Percentiles rank a stretch among this genome's conserved stretches.
Conservation (phyloP, 2,797 vertebrate species). For the Phaenicophaeus curvirostris region DNA sequence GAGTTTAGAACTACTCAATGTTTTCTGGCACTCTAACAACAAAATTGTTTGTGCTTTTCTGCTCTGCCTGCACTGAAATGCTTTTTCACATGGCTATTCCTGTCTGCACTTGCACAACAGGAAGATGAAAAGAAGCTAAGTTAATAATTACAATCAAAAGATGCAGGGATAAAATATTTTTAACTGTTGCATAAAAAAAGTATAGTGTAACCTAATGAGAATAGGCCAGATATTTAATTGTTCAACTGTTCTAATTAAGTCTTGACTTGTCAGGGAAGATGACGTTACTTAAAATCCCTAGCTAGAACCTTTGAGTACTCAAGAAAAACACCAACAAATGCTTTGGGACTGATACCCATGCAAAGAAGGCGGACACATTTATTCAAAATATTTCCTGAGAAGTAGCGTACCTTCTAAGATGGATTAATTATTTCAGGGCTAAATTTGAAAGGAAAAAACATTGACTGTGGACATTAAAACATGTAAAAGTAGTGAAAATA, state of each 20-base stretch:
- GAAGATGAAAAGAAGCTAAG: neutral
- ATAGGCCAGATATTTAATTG: neutral
- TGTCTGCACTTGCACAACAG: neutral
- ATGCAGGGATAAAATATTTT: neutral
- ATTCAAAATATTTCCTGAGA: neutral
- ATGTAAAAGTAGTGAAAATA: neutral
- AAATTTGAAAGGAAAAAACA: neutral
- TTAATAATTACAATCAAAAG: neutral
- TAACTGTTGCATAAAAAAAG: neutral
- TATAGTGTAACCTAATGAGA: neutral
- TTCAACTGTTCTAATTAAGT: neutral
- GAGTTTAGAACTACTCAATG: neutral
- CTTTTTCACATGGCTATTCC: neutral
- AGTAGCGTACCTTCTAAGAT: neutral
- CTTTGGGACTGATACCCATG: neutral
- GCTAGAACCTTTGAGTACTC: neutral
- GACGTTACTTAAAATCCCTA: neutral
- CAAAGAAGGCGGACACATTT: neutral
- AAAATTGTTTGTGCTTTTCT: neutral
- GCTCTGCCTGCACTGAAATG: conserved; percentile 19
- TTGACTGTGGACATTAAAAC: neutral
- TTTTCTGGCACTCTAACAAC: neutral
- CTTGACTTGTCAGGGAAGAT: neutral
- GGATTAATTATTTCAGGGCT: neutral
- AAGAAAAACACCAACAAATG: neutral